Evolutionary conservation across 2,888 invertebrate genomes (phyloP), one percentile per base, ranked within the genome.

Genomic region (Listrodromus nycthemerus): DNA sequence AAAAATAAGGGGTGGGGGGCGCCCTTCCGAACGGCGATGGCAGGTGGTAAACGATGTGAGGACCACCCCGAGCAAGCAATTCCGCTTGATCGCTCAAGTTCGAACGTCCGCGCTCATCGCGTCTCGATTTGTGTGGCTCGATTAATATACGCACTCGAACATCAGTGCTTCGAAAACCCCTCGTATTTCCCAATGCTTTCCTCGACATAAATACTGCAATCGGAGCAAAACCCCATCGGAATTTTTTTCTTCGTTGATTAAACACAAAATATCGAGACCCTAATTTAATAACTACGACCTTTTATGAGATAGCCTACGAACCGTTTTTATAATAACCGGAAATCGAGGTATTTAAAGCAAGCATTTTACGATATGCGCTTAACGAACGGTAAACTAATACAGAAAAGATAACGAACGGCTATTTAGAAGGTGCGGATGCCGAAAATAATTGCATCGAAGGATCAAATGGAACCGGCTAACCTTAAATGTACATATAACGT

Each of bases 21-120:
- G 21, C 13, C 55, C 13, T n/a, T 4, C 61, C 8, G 33, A 27
- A 30, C 27, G 30, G 48, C 67, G 55, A 69, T 65, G 69, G 67
- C 83, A 83, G 83, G 83, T 83, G 83, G 83, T 41, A 24, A 74
- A 79, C 74, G 83, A 69, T 69, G 61, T 37, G 41, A 73, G 24
- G 79, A 83, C 79, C 80, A 83, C 79, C 79, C 74, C 74, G 74
- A 24, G 79, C 48, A 63, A 79, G 27, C 61, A 48, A 74, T 83
- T 73, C 75, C 55, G 50, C 58, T 75, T 69, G 75, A 80, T 80
- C 69, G 80, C 70, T 71, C 69, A 67, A 61, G 52, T 71, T 67
- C 21, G 27, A 67, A 48, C 45, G 33, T 67, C 24, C 52, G 33
- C 52, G 33, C 33, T 70, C 52, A 52, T 21, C 30, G 10, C 52